phyloP scores from a whole-genome alignment of 2,797 vertebrate species.

The Ateles fusciceps region DNA sequence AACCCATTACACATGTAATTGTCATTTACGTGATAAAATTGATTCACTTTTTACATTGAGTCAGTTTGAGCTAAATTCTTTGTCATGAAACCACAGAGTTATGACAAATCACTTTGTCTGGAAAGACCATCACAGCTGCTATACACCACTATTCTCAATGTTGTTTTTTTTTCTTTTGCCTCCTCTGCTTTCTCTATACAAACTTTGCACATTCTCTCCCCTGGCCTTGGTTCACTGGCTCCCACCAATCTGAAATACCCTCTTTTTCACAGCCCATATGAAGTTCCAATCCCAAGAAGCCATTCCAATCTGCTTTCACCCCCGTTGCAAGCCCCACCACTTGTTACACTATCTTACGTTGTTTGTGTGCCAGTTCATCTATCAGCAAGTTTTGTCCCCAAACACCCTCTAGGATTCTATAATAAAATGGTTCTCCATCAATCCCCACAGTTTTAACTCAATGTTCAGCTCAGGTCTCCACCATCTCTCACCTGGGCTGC shows the following conservation, averaged over 20 bases:
- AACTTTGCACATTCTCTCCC: not conserved
- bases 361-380: not conserved
- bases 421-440: not conserved
- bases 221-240: not conserved
- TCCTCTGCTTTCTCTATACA: not conserved
- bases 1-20: not conserved
- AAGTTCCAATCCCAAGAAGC: not conserved
- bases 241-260: not conserved
- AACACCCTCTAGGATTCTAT: not conserved
- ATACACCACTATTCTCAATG: not conserved
- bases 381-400: not conserved
- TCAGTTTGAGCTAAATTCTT: not conserved
- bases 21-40: not conserved
- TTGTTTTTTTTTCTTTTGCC: not conserved
- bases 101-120: not conserved
- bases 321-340: not conserved
- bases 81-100: not conserved
- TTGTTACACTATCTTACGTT: rapidly evolving
- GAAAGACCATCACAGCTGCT: not conserved
- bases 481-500: not conserved
- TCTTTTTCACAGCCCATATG: not conserved
- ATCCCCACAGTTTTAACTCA: not conserved
- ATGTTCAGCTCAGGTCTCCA: not conserved
- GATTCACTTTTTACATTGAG: not conserved
- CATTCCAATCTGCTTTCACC: not conserved